These are phyloP conservation scores for Tetrao urogallus DNA, from an alignment of 2,113 vertebrate genomes.

Conservation along the genomic window DNA sequence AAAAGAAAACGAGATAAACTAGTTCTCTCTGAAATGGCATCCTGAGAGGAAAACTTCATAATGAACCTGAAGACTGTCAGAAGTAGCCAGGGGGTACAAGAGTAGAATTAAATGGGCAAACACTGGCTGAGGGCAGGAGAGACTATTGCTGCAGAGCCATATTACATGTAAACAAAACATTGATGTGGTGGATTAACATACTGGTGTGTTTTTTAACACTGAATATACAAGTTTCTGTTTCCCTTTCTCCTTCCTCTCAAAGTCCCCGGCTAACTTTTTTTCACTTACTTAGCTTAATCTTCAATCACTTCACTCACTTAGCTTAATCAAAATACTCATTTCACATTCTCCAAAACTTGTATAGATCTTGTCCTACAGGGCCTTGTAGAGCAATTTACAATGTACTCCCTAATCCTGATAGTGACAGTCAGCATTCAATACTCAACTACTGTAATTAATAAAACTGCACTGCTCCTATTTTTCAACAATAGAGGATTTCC, in stretches of 20 bases:
- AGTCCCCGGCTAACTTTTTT: neutral
- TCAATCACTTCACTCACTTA: neutral
- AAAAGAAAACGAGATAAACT: neutral
- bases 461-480: slow-evolving; percentile 20
- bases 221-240: neutral
- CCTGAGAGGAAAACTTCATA: neutral
- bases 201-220: neutral
- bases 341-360: neutral
- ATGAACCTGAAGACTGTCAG: neutral
- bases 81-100: neutral
- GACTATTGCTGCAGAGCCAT: neutral
- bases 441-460: slow-evolving; percentile 25
- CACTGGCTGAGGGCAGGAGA: neutral
- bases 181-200: neutral
- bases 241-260: neutral
- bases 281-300: slow-evolving; percentile 8
- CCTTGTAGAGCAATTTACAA: neutral
- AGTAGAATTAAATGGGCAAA: neutral
- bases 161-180: accelerated
- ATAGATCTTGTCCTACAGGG: neutral
- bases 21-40: neutral
- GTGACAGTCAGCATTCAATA: slow-evolving; percentile 39
- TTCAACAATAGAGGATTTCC: slow-evolving; percentile 68
- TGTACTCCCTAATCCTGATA: neutral
- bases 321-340: slow-evolving; percentile 15